phyloP scores from a whole-genome alignment of 2,797 vertebrate species.

The Girardinus metallicus region DNA sequence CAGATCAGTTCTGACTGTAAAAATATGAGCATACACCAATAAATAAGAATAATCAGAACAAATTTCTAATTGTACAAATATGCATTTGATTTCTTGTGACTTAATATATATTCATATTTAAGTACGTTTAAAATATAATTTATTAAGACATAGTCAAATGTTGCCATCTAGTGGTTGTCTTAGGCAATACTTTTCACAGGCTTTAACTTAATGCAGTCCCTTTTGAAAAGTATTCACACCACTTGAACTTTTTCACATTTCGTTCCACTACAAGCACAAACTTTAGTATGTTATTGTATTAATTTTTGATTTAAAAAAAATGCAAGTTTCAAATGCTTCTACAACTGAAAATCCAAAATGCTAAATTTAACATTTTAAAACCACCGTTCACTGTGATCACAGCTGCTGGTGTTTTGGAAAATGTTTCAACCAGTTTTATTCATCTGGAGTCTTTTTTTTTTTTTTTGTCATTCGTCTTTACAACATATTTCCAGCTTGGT shows the following conservation, averaged over 20 bases:
- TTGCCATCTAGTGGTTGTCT: slow-evolving; percentile 79
- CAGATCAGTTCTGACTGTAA: slow-evolving; percentile 9
- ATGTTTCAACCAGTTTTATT: neutral
- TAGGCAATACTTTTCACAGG: slow-evolving; percentile 2
- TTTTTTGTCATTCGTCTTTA: neutral
- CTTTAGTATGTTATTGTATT: neutral
- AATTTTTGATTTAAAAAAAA: neutral
- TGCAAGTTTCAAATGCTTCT: neutral
- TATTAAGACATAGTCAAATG: slow-evolving; percentile 69
- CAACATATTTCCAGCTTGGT: neutral
- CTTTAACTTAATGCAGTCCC: neutral
- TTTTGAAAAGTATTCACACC: neutral
- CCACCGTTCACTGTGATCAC: neutral
- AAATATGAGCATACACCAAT: neutral
- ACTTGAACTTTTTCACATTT: neutral
- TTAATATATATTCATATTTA: slow-evolving; percentile 18
- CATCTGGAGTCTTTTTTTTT: neutral
- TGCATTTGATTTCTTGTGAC: slow-evolving; percentile 58
- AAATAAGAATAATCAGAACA: slow-evolving; percentile 11
- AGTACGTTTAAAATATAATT: slow-evolving; percentile 10
- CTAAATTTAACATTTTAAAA: neutral
- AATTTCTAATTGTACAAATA: slow-evolving; percentile 63
- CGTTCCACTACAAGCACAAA: neutral
- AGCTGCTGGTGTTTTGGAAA: neutral
- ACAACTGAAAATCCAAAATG: neutral